Percentiles rank a stretch among this genome's conserved stretches.
Evolutionary conservation across 2,797 vertebrate species (phyloP).

Genomic region (Stomatorhinus walkeri): DNA sequence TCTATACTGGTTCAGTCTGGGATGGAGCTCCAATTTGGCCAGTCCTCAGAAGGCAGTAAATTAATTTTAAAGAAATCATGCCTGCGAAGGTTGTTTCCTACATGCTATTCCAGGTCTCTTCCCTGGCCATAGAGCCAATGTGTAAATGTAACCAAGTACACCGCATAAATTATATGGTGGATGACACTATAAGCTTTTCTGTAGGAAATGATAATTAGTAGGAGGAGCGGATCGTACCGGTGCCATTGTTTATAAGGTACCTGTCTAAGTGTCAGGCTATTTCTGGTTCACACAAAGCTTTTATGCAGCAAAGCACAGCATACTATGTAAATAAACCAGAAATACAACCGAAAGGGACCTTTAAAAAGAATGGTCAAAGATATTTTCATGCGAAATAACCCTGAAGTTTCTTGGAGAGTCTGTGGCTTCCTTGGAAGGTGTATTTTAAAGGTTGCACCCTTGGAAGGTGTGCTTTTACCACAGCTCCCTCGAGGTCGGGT

Average conservation of each 20-base stretch:
- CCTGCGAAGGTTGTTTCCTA: not conserved
- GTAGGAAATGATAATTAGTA: not conserved
- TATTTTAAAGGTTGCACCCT: not conserved
- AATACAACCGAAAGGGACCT: not conserved
- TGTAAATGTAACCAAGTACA: conserved; percentile 4
- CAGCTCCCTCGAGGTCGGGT: not conserved
- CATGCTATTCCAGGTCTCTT: not conserved
- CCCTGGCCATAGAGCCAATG: not conserved
- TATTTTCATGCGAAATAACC: not conserved
- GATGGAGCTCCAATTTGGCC: not conserved
- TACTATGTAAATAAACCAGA: not conserved
- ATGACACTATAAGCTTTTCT: not conserved
- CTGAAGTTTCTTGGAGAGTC: not conserved
- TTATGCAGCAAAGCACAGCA: not conserved
- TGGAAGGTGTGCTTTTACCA: not conserved
- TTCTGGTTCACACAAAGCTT: not conserved
- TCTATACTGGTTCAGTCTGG: not conserved
- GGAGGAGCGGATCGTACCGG: not conserved
- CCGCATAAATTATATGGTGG: conserved; percentile 5
- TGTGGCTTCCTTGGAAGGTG: not conserved
- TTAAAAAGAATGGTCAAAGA: not conserved
- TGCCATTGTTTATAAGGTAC: not conserved
- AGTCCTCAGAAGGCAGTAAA: not conserved
- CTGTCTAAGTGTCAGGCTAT: not conserved
- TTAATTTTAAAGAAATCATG: not conserved